Conservation (phyloP, 2,113 vertebrate genomes). For the Chaenocephalus aceratus region DNA sequence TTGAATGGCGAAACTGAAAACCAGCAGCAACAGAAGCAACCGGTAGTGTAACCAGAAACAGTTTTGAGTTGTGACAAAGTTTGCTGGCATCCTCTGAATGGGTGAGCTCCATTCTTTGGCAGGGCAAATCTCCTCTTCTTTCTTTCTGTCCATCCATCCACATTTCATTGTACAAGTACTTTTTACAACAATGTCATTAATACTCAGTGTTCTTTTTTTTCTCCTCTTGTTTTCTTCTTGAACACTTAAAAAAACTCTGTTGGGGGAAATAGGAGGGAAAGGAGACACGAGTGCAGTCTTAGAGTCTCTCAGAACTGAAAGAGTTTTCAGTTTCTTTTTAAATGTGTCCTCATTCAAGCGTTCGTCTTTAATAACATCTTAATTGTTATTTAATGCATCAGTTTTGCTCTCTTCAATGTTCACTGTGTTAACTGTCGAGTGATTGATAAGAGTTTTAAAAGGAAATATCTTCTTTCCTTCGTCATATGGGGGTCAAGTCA, state of each 20-base stretch:
- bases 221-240: conserved; percentile 53
- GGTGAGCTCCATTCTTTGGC: conserved; percentile 95
- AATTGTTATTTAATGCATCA: conserved; percentile 76
- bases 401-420: conserved; percentile 59
- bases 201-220: conserved; percentile 56
- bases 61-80: conserved; percentile 64
- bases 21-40: conserved; percentile 65
- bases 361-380: conserved; percentile 74
- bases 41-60: conserved; percentile 41
- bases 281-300: conserved; percentile 71
- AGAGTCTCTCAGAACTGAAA: conserved; percentile 73
- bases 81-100: conserved; percentile 94
- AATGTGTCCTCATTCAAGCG: background rate
- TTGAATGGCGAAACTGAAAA: conserved; percentile 31
- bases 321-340: conserved; percentile 61
- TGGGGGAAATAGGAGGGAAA: conserved; percentile 52
- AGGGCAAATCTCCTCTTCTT: conserved; percentile 92
- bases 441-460: conserved; percentile 63
- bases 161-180: conserved; percentile 62
- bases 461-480: conserved; percentile 55
- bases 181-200: conserved; percentile 73
- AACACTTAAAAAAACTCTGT: conserved; percentile 78
- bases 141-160: conserved; percentile 71
- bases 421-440: conserved; percentile 48
- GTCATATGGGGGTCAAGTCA: conserved; percentile 62